Conservation (phyloP, 2,797 vertebrate genomes). For the Pantherophis alleghaniensis region DNA sequence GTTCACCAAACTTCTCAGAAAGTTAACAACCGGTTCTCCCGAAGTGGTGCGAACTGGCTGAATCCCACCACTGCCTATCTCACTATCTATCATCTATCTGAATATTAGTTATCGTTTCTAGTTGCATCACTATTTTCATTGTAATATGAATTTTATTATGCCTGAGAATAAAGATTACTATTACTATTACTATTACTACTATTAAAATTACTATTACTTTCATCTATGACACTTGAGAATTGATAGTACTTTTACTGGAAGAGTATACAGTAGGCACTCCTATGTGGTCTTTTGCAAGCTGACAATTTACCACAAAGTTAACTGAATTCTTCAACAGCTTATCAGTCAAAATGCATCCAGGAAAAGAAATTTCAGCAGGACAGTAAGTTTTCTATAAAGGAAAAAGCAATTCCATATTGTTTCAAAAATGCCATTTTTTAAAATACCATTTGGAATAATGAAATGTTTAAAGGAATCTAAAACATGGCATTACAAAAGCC, state of each 20-base stretch:
- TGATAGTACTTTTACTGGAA: not conserved
- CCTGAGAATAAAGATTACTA: not conserved
- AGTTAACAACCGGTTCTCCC: too few species aligned
- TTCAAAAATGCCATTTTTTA: slow-evolving; percentile 17
- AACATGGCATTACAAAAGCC: slow-evolving; percentile 39
- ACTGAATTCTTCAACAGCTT: not conserved
- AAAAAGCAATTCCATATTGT: slow-evolving; percentile 53
- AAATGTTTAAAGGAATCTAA: slow-evolving; percentile 32
- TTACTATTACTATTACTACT: too few species aligned
- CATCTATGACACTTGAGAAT: not conserved
- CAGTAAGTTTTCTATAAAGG: slow-evolving; percentile 30
- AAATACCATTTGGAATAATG: not conserved
- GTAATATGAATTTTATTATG: not conserved
- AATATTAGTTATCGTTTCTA: not conserved
- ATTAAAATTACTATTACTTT: not conserved
- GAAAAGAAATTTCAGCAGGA: slow-evolving; percentile 7
- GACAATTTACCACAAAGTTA: slow-evolving; percentile 5
- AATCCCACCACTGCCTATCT: too few species aligned
- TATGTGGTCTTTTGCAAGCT: not conserved
- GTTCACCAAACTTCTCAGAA: too few species aligned
- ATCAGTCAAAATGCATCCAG: not conserved
- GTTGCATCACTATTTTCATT: not conserved
- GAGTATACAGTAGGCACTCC: not conserved
- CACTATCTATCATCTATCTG: not conserved
- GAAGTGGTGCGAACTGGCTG: too few species aligned